Base-by-base conservation (phyloP, 2,888 invertebrate genomes). In the Rhingia rostrata region DNA sequence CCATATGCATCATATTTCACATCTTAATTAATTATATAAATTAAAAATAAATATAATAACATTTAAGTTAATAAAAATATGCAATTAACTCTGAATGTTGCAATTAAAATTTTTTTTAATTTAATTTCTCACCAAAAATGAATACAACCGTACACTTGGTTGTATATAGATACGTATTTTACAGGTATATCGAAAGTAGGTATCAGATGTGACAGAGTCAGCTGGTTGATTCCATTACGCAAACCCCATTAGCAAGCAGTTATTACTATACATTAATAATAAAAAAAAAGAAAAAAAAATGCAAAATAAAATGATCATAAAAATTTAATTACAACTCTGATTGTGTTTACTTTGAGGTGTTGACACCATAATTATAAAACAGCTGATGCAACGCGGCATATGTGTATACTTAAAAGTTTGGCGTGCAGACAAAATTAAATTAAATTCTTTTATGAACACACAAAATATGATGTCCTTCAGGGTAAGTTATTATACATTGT, bases 341-440 rank as follows among this genome's bases (percentile, higher is more conserved):
- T 66, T 82, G 81, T 70, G 81, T 64, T 77, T 70, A 70, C 64
- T 77, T 70, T 58, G 64, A 75, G 60, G 58, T 45, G 69, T 64
- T 81, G 70, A 66, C 53, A 69, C 33, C 63, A 47, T 58, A 58
- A 66, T 81, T 77, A 75, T 37, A 49, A 64, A 81, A 75, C 64
- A 70, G 81, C 69, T 81, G 81, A 81, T 78, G 49, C 63, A 70
- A 22, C 49, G 49, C 7, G n/a, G 6, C 12, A 12, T 22, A 14
- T 14, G 10, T 10, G 14, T 30, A 5, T 33, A n/a, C 10, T 12
- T n/a, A 39, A 49, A 41, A 39, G 41, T 51, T 12, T 12, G 6
- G 12, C 70, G 22, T 32, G 22, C 22, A 22, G 22, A 45, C 32
- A 49, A 49, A 49, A 60, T 51, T 10, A 41, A 49, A 67, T 67